Conservation (phyloP, 2,888 invertebrate genomes). For the Troilus luridus region DNA sequence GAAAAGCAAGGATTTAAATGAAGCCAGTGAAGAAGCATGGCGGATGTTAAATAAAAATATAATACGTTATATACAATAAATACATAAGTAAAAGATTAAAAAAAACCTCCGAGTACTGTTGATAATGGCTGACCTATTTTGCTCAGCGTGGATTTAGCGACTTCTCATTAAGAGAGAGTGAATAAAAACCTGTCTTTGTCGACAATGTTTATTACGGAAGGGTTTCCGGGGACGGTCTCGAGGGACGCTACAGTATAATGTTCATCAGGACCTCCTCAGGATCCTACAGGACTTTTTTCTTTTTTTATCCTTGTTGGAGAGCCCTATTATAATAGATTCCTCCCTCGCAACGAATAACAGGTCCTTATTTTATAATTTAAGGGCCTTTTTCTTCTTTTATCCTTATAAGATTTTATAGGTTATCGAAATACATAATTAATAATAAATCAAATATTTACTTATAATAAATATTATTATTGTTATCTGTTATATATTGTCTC, state of each 20-base stretch:
- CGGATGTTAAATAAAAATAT: too few species aligned
- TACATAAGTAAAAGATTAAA: not conserved
- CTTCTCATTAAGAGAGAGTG: not conserved
- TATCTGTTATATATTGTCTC: too few species aligned
- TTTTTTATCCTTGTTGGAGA: not conserved
- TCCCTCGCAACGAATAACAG: not conserved
- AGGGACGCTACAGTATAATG: not conserved
- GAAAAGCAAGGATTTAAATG: too few species aligned
- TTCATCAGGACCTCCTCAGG: not conserved
- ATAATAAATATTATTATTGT: too few species aligned
- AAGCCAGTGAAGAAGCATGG: too few species aligned
- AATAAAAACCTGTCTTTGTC: not conserved
- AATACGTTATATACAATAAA: not conserved
- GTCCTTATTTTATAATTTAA: not conserved
- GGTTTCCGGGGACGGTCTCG: not conserved
- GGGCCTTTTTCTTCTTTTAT: not conserved
- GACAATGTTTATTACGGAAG: not conserved
- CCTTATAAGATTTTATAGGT: too few species aligned
- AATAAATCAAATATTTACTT: too few species aligned
- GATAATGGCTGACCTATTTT: not conserved
- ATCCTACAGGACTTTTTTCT: not conserved
- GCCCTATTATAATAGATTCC: not conserved
- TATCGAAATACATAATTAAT: too few species aligned
- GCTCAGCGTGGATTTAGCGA: not conserved
- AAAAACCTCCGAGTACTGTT: not conserved